These are phyloP conservation scores for Fissipunctia ypsillon DNA, from an alignment of 2,888 invertebrate genomes.

Conservation along the genomic window DNA sequence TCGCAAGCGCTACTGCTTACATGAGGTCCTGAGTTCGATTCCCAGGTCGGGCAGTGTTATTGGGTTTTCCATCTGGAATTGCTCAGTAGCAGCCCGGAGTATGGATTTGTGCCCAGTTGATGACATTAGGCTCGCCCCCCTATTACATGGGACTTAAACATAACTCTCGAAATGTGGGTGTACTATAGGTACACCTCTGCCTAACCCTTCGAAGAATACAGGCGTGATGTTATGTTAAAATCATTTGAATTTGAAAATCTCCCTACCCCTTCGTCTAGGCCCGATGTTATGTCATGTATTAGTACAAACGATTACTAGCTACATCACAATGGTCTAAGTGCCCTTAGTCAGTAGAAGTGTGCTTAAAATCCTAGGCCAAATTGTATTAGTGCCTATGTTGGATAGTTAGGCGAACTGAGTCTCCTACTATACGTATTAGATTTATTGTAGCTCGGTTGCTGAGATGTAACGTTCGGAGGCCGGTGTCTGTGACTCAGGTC, in stretches of 20 bases:
- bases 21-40: background rate
- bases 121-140: too few species aligned
- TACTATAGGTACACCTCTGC: too few species aligned
- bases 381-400: slow-evolving; percentile 66
- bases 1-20: too few species aligned
- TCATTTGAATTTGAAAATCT: too few species aligned
- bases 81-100: too few species aligned
- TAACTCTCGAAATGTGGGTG: too few species aligned
- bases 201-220: too few species aligned
- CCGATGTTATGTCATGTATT: background rate
- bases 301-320: background rate
- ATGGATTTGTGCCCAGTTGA: too few species aligned
- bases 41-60: background rate
- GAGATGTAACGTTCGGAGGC: slow-evolving; percentile 24
- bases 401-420: slow-evolving; percentile 65
- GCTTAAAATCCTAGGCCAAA: slow-evolving; percentile 60
- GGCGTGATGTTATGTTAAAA: too few species aligned
- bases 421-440: slow-evolving; percentile 59
- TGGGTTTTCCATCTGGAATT: too few species aligned
- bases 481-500: slow-evolving; percentile 17
- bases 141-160: too few species aligned
- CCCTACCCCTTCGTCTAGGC: background rate
- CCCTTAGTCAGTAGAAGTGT: slow-evolving; percentile 35
- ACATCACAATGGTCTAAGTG: background rate
- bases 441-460: slow-evolving; percentile 54